Percentiles rank a stretch among this genome's conserved stretches.
Evolutionary conservation across 2,113 vertebrate genomes (phyloP).

Genomic region (Physeter macrocephalus): DNA sequence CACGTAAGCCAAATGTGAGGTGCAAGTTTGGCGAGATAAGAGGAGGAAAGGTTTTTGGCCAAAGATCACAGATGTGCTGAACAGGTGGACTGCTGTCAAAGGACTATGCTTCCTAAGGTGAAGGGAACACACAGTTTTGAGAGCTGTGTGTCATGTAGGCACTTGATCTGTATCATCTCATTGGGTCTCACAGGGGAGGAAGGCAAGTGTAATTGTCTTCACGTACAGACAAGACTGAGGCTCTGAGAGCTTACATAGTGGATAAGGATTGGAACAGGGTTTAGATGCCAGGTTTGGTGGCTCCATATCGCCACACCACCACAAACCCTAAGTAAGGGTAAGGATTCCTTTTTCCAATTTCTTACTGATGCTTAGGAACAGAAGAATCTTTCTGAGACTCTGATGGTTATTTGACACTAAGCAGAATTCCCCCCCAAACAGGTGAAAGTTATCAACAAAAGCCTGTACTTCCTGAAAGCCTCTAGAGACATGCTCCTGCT

Average conservation of each 20-base stretch:
- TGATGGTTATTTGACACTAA: constrained; percentile 50
- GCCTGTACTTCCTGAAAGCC: constrained; percentile 40
- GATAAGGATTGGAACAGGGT: background rate
- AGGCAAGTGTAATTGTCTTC: background rate
- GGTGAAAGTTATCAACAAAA: constrained; percentile 71
- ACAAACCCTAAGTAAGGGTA: background rate
- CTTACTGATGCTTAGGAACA: background rate
- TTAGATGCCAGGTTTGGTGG: background rate
- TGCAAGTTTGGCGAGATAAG: background rate
- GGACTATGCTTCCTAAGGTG: accelerated
- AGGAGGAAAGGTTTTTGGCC: background rate
- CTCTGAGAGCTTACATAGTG: background rate
- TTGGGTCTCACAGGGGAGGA: background rate
- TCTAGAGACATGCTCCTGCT: constrained; percentile 56
- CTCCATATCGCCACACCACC: background rate
- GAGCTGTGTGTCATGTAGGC: background rate
- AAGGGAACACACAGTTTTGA: background rate
- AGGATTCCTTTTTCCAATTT: constrained; percentile 34
- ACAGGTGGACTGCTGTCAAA: background rate
- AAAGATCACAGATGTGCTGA: background rate
- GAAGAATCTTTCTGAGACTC: background rate
- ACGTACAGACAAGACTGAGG: background rate
- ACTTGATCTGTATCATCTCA: no score
- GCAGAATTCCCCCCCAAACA: constrained; percentile 58
- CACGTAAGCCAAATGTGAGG: background rate